Evolutionary conservation across 2,888 invertebrate genomes (phyloP), one percentile per base, ranked within the genome.

Genomic region (Rutpela maculata): DNA sequence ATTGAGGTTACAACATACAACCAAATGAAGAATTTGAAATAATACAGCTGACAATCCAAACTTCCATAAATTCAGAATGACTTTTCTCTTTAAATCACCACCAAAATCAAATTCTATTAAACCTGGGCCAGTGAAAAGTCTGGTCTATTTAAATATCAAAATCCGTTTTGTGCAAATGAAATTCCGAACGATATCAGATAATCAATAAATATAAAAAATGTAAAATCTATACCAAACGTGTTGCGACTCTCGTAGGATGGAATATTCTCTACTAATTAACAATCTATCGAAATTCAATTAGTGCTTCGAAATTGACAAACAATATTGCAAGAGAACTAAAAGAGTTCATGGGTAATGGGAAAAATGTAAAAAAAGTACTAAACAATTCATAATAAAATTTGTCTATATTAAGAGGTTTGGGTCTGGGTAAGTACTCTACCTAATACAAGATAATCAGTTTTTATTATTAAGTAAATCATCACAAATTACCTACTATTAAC

Each of bases 401-500:
- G 15, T 65, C 65, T 65, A 65, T 65, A 65, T 19, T 15, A 65
- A 65, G 19, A 43, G 65, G 65, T 43, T 19, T 12, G 65, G 65
- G 65, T 43, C 43, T 12, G 65, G 43, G 65, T 43, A n/a, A 18
- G 18, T 18, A 43, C 3, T n/a, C 65, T 65, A 65, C 63, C 38
- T 38, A 63, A 63, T 38, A 63, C 38, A 63, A 63, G 38, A 63
- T 17, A 35, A 63, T 38, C 38, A 63, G 31, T 63, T 31, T 31
- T 12, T 63, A 35, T 43, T 18, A 43, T 43, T 43, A 22, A 65
- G 18, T 43, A 15, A 50, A 50, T 43, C 19, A 43, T 65, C 65
- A 65, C 65, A 65, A 65, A 43, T 65, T 43, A 65, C 15, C 65
- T 65, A 65, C 65, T 65, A 65, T 65, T 65, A 65, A 50, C 50